phyloP scores from a whole-genome alignment of 2,888 invertebrate species.

The Amiota minor region DNA sequence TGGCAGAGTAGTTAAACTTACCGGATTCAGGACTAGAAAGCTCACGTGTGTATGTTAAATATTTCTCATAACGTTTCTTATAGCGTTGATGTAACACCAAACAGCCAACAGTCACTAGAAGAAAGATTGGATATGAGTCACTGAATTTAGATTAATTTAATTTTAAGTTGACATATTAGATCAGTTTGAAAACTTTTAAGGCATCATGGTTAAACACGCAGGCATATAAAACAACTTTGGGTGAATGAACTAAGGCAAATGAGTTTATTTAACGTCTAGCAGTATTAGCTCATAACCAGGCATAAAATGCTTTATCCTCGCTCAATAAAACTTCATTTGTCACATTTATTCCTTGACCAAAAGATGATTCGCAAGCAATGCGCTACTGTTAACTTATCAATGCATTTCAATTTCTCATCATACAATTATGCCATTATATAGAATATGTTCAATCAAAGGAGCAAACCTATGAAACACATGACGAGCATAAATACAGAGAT shows the following conservation, averaged over 20 bases:
- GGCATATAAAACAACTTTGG: too few relatives aligned
- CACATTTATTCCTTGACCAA: constrained; percentile 48
- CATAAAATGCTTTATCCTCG: constrained; percentile 11
- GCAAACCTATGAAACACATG: constrained; percentile 83
- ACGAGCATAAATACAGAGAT: constrained; percentile 84
- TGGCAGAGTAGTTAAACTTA: constrained; percentile 43
- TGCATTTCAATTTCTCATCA: neutral
- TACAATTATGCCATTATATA: neutral
- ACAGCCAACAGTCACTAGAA: constrained; percentile 84
- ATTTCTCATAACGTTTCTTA: constrained; percentile 81
- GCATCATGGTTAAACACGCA: constrained; percentile 61
- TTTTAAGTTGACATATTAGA: neutral
- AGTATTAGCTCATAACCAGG: neutral
- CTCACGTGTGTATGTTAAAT: constrained; percentile 78
- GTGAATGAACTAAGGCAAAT: too few relatives aligned
- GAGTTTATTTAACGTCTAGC: too few relatives aligned
- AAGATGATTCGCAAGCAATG: constrained; percentile 36
- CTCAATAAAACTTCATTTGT: neutral
- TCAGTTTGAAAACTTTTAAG: constrained; percentile 72
- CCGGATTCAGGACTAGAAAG: constrained; percentile 74
- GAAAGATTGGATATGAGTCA: constrained; percentile 25
- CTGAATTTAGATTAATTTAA: neutral
- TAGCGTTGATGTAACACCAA: constrained; percentile 88
- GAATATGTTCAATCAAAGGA: constrained; percentile 52
- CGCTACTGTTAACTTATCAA: neutral